Evolutionary conservation across 2,888 invertebrate genomes (phyloP).

Genomic region (Epinotia ramella): DNA sequence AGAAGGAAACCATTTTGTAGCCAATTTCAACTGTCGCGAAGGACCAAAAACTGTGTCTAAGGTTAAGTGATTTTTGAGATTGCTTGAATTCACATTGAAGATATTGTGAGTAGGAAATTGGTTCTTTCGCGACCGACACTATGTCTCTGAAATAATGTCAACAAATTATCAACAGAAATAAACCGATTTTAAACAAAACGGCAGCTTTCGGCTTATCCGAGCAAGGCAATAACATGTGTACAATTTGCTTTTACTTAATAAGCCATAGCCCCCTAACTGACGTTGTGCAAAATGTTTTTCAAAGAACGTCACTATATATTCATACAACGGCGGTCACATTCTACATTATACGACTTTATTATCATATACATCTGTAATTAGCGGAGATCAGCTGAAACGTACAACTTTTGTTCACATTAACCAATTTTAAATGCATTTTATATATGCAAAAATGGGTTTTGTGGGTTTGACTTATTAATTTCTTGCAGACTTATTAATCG

Average conservation of each 20-base stretch:
- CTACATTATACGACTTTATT: too few species aligned
- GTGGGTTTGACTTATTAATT: too few species aligned
- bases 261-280: too few species aligned
- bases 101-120: not conserved
- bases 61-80: not conserved
- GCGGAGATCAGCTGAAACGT: too few species aligned
- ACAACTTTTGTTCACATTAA: too few species aligned
- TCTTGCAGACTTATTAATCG: too few species aligned
- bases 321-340: too few species aligned
- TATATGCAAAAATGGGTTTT: too few species aligned
- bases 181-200: conserved; percentile 28
- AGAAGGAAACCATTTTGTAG: not conserved
- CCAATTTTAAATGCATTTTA: too few species aligned
- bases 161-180: conserved; percentile 36
- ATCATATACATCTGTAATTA: too few species aligned
- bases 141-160: conserved; percentile 32
- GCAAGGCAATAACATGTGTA: conserved; percentile 1
- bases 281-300: too few species aligned
- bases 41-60: not conserved
- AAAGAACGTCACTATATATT: too few species aligned
- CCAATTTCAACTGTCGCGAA: not conserved
- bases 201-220: not conserved
- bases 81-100: not conserved
- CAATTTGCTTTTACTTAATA: not conserved
- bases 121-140: conserved; percentile 13